Evolutionary conservation across 23 tunicate species (phyloP).

Genomic region (Trididemnum nubilum): DNA sequence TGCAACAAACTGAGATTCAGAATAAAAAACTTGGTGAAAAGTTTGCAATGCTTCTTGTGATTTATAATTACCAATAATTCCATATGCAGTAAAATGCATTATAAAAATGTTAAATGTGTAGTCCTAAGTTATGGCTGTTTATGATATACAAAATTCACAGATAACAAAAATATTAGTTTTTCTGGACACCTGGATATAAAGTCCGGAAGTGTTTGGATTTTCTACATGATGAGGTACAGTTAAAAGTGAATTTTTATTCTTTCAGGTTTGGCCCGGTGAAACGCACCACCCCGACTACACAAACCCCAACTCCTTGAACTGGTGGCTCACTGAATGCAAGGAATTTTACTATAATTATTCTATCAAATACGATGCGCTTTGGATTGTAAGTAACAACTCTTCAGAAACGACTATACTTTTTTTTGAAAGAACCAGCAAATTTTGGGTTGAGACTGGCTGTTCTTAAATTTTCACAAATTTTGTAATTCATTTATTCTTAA

Average conservation of each 20-base stretch:
- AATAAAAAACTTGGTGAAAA: too few species aligned
- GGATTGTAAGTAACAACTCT: constrained; percentile 78
- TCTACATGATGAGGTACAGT: too few species aligned
- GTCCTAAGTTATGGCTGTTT: too few species aligned
- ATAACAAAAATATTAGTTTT: not conserved
- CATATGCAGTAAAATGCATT: too few species aligned
- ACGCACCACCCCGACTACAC: constrained; percentile 96
- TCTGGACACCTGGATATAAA: not conserved
- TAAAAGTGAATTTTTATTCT: too few species aligned
- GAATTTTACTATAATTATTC: constrained; percentile 66
- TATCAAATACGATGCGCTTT: constrained; percentile 81
- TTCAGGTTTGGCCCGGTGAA: constrained; percentile 99
- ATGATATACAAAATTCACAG: too few species aligned
- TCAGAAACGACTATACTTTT: not conserved
- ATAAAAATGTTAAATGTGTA: too few species aligned
- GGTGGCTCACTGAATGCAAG: constrained; percentile 87
- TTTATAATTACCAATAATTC: too few species aligned
- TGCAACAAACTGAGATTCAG: too few species aligned
- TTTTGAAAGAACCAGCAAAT: not conserved
- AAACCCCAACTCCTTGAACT: constrained; percentile 47
- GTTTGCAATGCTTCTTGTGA: too few species aligned
- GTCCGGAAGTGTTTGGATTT: not conserved
- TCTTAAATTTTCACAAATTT: too few species aligned
- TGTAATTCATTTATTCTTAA: too few species aligned
- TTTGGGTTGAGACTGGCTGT: not conserved